Base-by-base conservation (phyloP, 1,140 invertebrate species). In the Drosophila ironensis region DNA sequence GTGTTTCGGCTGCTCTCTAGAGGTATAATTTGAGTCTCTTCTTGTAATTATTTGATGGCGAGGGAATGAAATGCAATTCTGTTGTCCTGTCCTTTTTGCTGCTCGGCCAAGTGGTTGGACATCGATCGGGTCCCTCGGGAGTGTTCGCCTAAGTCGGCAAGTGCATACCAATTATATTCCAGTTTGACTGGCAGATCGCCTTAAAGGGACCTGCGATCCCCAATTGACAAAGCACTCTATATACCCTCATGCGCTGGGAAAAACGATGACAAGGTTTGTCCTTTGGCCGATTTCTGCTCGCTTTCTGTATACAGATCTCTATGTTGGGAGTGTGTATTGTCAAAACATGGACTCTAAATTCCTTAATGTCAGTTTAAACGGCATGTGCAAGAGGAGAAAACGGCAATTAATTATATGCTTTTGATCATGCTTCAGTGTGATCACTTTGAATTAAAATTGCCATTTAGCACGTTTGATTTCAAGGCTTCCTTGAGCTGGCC, bases 91-190 rank as follows among this genome's bases (percentile, higher is more conserved):
- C 50, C 12, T 28, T 9, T 28, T 33, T 20, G 24, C 22, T 51
- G 47, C 38, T 52, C 38, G 50, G 33, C 52, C 27, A 53, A 42
- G 50, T 42, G 44, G 22, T 35, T 44, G 27, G 59, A 67, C 60
- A 68, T 33, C 17, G 17, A 28, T 33, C 17, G 17, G 22, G 28
- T 70, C 66, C 66, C 66, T 50, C 33, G 66, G 66, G 66, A 69
- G 64, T 68, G 41, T 57, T 44, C 52, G 66, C 64, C 53, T 19
- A 48, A 50, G 54, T 54, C 52, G 66, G 66, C 66, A 70, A 70
- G 66, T 70, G 66, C 66, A 69, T 70, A 70, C 66, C 66, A 69
- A 69, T 69, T 70, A 59, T 70, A 70, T 70, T 69, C 66, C 66
- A 38, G 64, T 59, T 44, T 69, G 66, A 70, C 45, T 70, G 66